These are phyloP conservation scores for Phenganax marumi DNA, from an alignment of 92 coral and sea anemone genomes.

Conservation along the genomic window DNA sequence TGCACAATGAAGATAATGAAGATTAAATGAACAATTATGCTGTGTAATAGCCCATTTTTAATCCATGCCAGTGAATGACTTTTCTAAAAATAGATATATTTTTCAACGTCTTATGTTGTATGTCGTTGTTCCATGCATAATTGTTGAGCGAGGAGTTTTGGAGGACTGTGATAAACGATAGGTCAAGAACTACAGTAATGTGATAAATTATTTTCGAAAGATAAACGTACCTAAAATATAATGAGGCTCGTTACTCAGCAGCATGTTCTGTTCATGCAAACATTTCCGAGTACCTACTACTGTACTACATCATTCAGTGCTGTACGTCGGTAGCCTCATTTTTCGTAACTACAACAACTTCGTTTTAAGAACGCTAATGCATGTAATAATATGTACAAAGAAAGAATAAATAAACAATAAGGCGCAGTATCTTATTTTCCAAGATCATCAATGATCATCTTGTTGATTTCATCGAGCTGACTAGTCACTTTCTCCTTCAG, in stretches of 20 bases:
- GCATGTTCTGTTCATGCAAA: too few relatives aligned
- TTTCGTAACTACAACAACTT: background rate
- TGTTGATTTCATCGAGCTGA: constrained; percentile 85
- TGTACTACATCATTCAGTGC: too few relatives aligned
- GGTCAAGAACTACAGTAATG: too few relatives aligned
- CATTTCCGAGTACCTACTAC: too few relatives aligned
- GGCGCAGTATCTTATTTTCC: constrained; percentile 54
- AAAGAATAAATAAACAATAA: background rate
- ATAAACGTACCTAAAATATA: too few relatives aligned
- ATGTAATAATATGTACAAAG: background rate
- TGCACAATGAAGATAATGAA: background rate
- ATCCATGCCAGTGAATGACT: background rate
- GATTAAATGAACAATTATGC: constrained; percentile 13
- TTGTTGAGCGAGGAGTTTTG: too few relatives aligned
- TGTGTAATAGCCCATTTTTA: background rate
- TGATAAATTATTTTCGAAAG: too few relatives aligned
- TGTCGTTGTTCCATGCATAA: too few relatives aligned
- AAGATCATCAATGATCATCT: constrained; percentile 68
- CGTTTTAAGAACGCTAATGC: background rate
- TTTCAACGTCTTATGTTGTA: constrained; percentile 1
- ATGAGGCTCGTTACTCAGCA: too few relatives aligned
- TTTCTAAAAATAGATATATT: background rate
- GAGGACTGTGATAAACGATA: too few relatives aligned
- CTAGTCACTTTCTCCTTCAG: constrained; percentile 74
- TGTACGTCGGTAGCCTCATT: too few relatives aligned